Percentiles rank a stretch among this genome's conserved stretches.
Conservation (phyloP, 2,113 vertebrate species). For the Platichthys flesus region DNA sequence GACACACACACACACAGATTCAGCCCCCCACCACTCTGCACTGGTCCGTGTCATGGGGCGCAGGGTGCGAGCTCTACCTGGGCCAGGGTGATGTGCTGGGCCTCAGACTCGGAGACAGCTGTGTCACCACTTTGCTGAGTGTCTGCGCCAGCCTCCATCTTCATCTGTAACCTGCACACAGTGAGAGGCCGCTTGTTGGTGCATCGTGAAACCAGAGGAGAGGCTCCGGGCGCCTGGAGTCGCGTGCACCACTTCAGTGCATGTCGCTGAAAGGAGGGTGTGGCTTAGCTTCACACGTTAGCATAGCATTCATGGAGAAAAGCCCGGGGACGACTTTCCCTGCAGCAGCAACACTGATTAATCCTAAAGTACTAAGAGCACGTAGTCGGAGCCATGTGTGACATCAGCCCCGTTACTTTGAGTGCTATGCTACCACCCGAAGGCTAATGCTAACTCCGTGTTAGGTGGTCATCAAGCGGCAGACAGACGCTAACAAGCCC, state of each 20-base stretch:
- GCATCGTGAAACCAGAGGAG: neutral
- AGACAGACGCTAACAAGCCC: slow-evolving; percentile 60
- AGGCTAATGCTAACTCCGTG: slow-evolving; percentile 10
- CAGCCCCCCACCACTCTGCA: too few relatives aligned
- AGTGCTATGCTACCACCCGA: neutral
- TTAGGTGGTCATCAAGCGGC: neutral
- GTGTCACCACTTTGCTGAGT: slow-evolving; percentile 96
- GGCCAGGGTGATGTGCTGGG: slow-evolving; percentile 94
- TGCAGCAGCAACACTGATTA: neutral
- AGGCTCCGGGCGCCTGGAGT: neutral
- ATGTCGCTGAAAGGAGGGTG: slow-evolving; percentile 54
- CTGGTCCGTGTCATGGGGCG: neutral
- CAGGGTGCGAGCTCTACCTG: slow-evolving; percentile 84
- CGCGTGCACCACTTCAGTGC: slow-evolving; percentile 2
- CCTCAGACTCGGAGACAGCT: slow-evolving; percentile 93
- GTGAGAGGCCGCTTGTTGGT: neutral
- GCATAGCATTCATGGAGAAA: neutral
- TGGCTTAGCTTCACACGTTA: slow-evolving; percentile 59
- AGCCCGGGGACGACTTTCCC: neutral
- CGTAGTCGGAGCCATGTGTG: accelerated
- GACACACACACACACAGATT: neutral
- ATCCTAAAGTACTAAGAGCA: too few relatives aligned
- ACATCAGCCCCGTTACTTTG: accelerated
- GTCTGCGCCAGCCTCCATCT: slow-evolving; percentile 98
- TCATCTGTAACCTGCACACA: slow-evolving; percentile 92